Conservation (phyloP, 2,888 invertebrate species). For the Mesodorylaimus sp. region DNA sequence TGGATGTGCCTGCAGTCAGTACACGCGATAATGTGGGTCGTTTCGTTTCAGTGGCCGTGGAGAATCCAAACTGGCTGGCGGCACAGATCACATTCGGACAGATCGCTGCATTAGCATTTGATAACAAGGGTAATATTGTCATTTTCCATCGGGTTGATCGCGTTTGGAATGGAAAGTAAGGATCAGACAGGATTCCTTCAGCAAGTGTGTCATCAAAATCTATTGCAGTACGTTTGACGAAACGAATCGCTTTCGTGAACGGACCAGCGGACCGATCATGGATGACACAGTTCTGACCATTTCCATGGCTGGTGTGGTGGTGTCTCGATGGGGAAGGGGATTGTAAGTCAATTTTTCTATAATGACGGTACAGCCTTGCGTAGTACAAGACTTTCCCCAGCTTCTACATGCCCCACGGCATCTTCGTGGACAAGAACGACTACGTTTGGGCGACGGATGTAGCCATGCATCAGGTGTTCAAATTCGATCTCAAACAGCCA, state of each 20-base stretch:
- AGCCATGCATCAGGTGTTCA: slow-evolving; percentile 63
- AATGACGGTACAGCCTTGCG: neutral
- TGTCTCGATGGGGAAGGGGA: slow-evolving; percentile 8
- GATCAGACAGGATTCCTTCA: neutral
- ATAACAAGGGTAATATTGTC: slow-evolving; percentile 55
- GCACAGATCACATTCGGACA: slow-evolving; percentile 48
- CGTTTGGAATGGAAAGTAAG: slow-evolving; percentile 54
- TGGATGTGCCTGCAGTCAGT: too few relatives aligned
- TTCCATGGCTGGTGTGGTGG: neutral
- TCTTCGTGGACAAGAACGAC: slow-evolving; percentile 68
- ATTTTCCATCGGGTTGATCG: slow-evolving; percentile 64
- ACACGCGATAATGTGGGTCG: too few relatives aligned
- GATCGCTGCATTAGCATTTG: slow-evolving; percentile 64
- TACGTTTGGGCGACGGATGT: slow-evolving; percentile 91
- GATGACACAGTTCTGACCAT: slow-evolving; percentile 7
- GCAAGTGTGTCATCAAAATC: neutral
- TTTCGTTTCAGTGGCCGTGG: slow-evolving; percentile 17
- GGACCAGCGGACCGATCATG: slow-evolving; percentile 8
- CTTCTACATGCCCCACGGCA: slow-evolving; percentile 88
- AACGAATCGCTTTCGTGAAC: neutral
- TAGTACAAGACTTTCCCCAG: slow-evolving; percentile 31
- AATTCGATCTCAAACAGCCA: slow-evolving; percentile 33
- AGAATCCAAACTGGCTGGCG: slow-evolving; percentile 13
- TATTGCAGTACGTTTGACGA: slow-evolving; percentile 2
- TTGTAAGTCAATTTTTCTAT: slow-evolving; percentile 4